Evolutionary conservation across 2,113 vertebrate species (phyloP).

Genomic region (Percina caprodes): DNA sequence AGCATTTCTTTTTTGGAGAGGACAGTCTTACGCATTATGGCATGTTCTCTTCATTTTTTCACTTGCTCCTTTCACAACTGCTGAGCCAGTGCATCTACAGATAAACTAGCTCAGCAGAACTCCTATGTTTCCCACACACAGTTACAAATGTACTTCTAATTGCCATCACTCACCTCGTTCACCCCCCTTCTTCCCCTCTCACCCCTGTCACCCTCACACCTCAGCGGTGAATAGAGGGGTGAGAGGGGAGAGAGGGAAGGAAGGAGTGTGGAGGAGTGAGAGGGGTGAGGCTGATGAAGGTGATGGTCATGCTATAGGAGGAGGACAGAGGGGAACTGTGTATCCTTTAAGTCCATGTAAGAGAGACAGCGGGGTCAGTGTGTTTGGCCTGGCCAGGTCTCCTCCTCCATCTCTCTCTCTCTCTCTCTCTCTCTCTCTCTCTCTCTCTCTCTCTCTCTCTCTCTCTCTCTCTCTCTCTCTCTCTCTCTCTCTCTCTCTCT

Average conservation of each 20-base stretch:
- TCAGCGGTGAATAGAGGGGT: constrained; percentile 35
- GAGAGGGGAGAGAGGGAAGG: constrained; percentile 44
- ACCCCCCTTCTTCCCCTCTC: neutral
- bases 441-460: constrained; percentile 13
- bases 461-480: constrained; percentile 56
- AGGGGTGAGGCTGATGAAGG: constrained; percentile 51
- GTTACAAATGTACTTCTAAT: constrained; percentile 63
- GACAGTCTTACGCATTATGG: neutral
- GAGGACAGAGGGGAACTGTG: constrained; percentile 76
- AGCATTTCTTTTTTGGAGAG: too few species aligned
- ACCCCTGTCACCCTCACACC: constrained; percentile 48
- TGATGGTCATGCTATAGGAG: constrained; percentile 57
- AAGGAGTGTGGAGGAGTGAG: constrained; percentile 43
- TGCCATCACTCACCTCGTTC: constrained; percentile 52
- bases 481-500: constrained; percentile 22
- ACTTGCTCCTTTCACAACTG: neutral
- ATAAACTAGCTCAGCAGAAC: constrained; percentile 9
- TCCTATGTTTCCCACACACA: constrained; percentile 53
- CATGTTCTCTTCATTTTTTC: neutral
- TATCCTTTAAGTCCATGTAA: constrained; percentile 76
- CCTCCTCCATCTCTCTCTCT: constrained; percentile 55
- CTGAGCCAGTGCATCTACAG: neutral
- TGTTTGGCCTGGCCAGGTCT: constrained; percentile 75
- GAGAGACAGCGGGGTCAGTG: constrained; percentile 82
- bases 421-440: constrained; percentile 35